Conservation (phyloP, 1,140 invertebrate genomes). For the Hylaeus volcanicus region DNA sequence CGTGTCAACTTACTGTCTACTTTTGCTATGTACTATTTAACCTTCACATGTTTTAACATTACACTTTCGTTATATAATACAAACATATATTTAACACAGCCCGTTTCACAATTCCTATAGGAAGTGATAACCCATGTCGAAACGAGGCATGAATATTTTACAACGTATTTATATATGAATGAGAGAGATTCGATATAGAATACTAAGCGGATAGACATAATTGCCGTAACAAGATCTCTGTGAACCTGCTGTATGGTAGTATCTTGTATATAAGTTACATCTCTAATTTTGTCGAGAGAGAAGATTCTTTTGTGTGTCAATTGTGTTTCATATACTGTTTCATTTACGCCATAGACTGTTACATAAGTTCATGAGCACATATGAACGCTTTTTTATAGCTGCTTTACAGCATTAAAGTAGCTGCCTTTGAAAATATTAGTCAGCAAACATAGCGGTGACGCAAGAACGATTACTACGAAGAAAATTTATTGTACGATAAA, state of each 20-base stretch:
- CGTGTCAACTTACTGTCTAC: constrained; percentile 73
- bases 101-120: constrained; percentile 43
- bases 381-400: constrained; percentile 35
- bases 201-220: background rate
- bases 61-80: constrained; percentile 40
- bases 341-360: constrained; percentile 42
- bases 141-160: constrained; percentile 32
- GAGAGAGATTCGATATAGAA: constrained; percentile 3
- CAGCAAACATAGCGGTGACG: constrained; percentile 17
- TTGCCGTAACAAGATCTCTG: background rate
- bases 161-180: background rate
- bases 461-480: background rate
- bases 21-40: constrained; percentile 74
- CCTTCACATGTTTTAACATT: constrained; percentile 49
- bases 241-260: constrained; percentile 49
- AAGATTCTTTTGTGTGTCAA: constrained; percentile 12
- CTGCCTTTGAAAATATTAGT: constrained; percentile 25
- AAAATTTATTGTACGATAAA: background rate
- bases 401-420: constrained; percentile 32
- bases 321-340: constrained; percentile 27
- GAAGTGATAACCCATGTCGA: constrained; percentile 24
- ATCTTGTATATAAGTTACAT: constrained; percentile 12
- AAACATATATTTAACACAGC: constrained; percentile 27
- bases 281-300: constrained; percentile 3
- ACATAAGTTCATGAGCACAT: constrained; percentile 27